phyloP scores from a whole-genome alignment of 1,140 invertebrate species.

The Vanessa atalanta region DNA sequence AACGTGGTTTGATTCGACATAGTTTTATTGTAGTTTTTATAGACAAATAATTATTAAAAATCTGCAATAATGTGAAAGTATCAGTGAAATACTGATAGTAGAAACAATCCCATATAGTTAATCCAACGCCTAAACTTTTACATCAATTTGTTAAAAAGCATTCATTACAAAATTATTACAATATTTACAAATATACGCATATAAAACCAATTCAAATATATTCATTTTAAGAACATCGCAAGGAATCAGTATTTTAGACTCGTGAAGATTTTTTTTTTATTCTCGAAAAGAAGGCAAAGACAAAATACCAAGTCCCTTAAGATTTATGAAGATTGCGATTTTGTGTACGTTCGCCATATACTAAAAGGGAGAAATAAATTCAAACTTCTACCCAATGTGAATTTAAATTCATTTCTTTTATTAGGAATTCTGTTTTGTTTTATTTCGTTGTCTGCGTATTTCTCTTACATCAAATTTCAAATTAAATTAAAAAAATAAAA shows the following conservation, averaged over 20 bases:
- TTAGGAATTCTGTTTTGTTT: background rate
- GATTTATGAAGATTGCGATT: constrained; percentile 35
- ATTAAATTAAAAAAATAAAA: too few relatives aligned
- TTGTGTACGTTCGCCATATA: constrained; percentile 22
- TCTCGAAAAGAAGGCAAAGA: constrained; percentile 20
- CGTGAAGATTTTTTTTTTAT: background rate
- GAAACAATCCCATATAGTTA: too few relatives aligned
- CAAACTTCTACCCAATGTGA: constrained; percentile 17
- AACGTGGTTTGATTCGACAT: too few relatives aligned
- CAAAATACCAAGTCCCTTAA: constrained; percentile 31
- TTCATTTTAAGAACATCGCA: background rate
- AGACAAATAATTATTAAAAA: too few relatives aligned
- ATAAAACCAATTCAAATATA: background rate
- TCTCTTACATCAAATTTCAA: too few relatives aligned
- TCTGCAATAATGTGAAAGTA: too few relatives aligned
- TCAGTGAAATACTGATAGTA: too few relatives aligned
- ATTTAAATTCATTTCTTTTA: constrained; percentile 14
- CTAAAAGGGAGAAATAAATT: constrained; percentile 14
- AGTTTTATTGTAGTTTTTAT: too few relatives aligned
- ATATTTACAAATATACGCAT: too few relatives aligned
- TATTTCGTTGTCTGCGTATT: background rate
- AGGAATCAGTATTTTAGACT: background rate
- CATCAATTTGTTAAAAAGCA: too few relatives aligned
- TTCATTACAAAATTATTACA: too few relatives aligned
- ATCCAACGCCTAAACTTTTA: too few relatives aligned